Percentiles rank a stretch among this genome's conserved stretches.
Evolutionary conservation across 1,140 invertebrate genomes (phyloP).

Genomic region (Cephus cinctus): DNA sequence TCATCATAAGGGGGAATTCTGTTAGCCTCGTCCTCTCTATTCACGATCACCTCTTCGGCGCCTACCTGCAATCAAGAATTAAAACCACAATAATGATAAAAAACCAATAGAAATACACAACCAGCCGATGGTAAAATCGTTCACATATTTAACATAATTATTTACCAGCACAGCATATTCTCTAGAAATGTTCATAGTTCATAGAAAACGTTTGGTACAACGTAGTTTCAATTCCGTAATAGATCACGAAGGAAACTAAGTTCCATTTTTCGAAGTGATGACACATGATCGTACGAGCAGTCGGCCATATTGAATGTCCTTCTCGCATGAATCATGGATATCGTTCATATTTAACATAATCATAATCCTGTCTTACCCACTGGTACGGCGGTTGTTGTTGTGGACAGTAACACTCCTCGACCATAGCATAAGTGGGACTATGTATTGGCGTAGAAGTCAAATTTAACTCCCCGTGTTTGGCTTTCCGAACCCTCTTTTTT

Average conservation of each 20-base stretch:
- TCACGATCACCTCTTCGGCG: conserved; percentile 40
- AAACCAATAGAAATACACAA: not conserved
- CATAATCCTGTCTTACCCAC: conserved; percentile 34
- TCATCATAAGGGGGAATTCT: conserved; percentile 37
- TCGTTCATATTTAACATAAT: too few species aligned
- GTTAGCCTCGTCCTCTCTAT: conserved; percentile 28
- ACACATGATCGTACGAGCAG: too few species aligned
- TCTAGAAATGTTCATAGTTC: too few species aligned
- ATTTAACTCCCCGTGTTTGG: conserved; percentile 25
- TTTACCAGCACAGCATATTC: too few species aligned
- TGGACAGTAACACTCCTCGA: conserved; percentile 30
- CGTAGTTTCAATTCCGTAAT: too few species aligned
- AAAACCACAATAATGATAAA: not conserved
- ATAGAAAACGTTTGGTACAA: too few species aligned
- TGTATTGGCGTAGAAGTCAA: conserved; percentile 35
- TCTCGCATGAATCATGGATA: too few species aligned
- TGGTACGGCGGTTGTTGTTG: conserved; percentile 36
- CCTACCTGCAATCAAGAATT: conserved; percentile 28
- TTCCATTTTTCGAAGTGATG: too few species aligned
- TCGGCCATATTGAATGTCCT: too few species aligned
- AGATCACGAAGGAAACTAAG: too few species aligned
- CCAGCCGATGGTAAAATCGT: too few species aligned
- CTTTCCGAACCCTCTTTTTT: conserved; percentile 34
- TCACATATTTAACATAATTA: too few species aligned
- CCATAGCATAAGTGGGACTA: conserved; percentile 33